Base-by-base conservation (phyloP, 92 coral and sea anemone genomes). In the Montipora capitata region DNA sequence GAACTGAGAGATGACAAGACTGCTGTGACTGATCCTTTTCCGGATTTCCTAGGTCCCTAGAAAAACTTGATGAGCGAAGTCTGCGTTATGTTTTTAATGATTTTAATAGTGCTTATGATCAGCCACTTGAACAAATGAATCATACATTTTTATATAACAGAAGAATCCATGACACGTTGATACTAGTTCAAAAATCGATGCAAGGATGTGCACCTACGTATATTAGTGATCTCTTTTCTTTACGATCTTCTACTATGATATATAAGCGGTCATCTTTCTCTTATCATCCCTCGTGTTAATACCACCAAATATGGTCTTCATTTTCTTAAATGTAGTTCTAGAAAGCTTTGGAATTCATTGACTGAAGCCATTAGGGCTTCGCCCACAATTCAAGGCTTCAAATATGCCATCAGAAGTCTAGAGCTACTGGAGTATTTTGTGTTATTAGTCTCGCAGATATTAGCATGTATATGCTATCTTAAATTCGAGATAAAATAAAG, bases 1-100 rank as follows among this genome's bases (percentile, higher is more conserved):
- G 52, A 10, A 89, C 80, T 10, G 92, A 88, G 15, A 88, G 43
- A 56, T 3, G 13, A 56, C n/a, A 56, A 56, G 62, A 7, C 7
- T 17, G 66, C 35, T 15, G 27, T 4, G 40, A n/a, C 8, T 0
- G 8, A 20, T 17, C 11, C 2, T 12, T 5, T 18, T n/a, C 11
- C 9, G 4, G 38, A 18, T 12, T 1, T 12, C 5, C 5, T 3
- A 3, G n/a, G 17, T 11, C 2, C 5, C 35, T 27, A 27, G 35
- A 27, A 27, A 27, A 58, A 58, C 64, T 58, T 58, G 11, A 58
- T 58, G 64, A 58, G 10, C 7, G 64, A 58, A 11, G 64, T 58
- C 42, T 66, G 39, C 71, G 39, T 17, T 27, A 6, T 35, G 41
- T 66, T 66, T 66, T 66, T 16, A 66, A 20, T 66, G 71, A 66